These are phyloP conservation scores for Athrips mouffetella DNA, from an alignment of 2,888 invertebrate species.

Conservation along the genomic window DNA sequence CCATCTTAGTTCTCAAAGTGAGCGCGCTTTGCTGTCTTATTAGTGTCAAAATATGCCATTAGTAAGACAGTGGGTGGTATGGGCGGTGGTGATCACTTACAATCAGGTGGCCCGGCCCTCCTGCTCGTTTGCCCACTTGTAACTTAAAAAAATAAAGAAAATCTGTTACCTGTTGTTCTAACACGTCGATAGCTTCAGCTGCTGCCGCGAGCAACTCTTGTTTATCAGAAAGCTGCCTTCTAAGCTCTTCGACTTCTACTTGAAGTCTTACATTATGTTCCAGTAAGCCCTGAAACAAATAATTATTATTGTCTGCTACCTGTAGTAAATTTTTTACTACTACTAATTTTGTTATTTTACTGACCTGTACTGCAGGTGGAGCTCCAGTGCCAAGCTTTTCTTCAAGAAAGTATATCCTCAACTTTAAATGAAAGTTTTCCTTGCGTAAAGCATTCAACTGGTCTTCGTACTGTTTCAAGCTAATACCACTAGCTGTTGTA, in stretches of 20 bases:
- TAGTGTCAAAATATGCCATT: no score
- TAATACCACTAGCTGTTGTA: slow-evolving; percentile 79
- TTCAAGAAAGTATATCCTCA: slow-evolving; percentile 93
- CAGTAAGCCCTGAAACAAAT: slow-evolving; percentile 52
- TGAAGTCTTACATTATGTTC: slow-evolving; percentile 74
- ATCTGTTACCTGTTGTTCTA: slow-evolving; percentile 80
- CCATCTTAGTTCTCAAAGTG: no score
- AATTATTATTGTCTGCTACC: no score
- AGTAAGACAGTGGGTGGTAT: no score
- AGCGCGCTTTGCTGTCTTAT: no score
- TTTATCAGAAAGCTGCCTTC: slow-evolving; percentile 88
- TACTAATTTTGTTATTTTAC: no score
- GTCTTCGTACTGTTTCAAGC: slow-evolving; percentile 94
- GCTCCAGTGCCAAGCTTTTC: slow-evolving; percentile 86
- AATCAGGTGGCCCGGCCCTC: no score
- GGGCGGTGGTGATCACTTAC: no score
- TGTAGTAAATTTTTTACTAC: no score
- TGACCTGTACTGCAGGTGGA: slow-evolving; percentile 81
- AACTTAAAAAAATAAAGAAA: no score
- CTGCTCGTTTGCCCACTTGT: no score
- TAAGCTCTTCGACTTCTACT: slow-evolving; percentile 87
- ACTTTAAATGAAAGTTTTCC: slow-evolving; percentile 95
- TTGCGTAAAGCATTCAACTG: slow-evolving; percentile 89
- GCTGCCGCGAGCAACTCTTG: slow-evolving; percentile 91
- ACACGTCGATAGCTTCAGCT: slow-evolving; percentile 87